A percentile compares a stretch with the other conserved stretches of the same genome.
These are phyloP conservation scores for Diglossa cyanea DNA, from an alignment of 2,797 vertebrate species.

Conservation along the genomic window DNA sequence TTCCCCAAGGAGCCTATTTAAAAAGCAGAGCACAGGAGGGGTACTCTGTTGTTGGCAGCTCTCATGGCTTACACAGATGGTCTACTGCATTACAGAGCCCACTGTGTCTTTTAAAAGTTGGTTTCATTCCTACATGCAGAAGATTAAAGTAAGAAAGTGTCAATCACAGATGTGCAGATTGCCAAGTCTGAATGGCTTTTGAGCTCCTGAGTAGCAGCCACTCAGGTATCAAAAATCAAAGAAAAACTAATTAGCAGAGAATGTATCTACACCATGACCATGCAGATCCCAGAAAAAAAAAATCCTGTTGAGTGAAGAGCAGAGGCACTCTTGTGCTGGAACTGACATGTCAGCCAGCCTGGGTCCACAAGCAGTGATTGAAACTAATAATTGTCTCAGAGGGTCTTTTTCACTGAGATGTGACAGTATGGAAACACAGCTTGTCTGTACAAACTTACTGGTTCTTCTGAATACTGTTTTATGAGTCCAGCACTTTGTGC, in stretches of 20 bases:
- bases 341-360: background rate
- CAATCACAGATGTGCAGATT: constrained; percentile 39
- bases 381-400: background rate
- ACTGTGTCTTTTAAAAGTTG: constrained; percentile 27
- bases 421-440: background rate
- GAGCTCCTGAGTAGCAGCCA: background rate
- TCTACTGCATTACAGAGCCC: background rate
- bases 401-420: background rate
- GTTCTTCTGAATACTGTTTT: background rate
- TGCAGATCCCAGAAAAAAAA: background rate
- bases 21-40: constrained; percentile 9
- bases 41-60: constrained; percentile 38
- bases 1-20: constrained; percentile 42
- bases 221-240: constrained; percentile 25
- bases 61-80: constrained; percentile 45
- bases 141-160: constrained; percentile 54
- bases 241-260: background rate
- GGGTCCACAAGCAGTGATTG: background rate
- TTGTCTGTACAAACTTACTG: background rate
- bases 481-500: background rate
- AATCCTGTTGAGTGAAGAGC: background rate
- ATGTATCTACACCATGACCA: background rate
- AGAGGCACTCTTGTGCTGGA: background rate
- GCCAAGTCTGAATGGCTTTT: constrained; percentile 13
- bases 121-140: constrained; percentile 6